phyloP scores from a whole-genome alignment of 2,113 vertebrate species.

The Morone saxatilis region DNA sequence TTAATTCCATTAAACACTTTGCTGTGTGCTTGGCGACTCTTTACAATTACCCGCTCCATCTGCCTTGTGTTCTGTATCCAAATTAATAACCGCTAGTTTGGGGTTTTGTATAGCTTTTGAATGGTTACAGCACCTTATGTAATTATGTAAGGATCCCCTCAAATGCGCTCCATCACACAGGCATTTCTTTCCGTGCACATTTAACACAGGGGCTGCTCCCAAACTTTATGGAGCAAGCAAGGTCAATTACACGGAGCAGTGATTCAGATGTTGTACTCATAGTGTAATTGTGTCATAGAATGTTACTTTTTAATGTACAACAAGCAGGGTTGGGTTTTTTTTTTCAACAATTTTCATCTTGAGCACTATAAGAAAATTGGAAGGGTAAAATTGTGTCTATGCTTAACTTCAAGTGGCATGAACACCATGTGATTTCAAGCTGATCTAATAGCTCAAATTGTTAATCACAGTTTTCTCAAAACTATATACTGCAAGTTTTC shows the following conservation, averaged over 20 bases:
- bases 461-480: too few species aligned
- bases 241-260: constrained; percentile 66
- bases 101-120: constrained; percentile 56
- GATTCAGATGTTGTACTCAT: constrained; percentile 37
- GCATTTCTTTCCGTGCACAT: constrained; percentile 29
- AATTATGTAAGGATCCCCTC: constrained; percentile 63
- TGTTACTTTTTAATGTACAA: constrained; percentile 31
- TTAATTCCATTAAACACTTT: constrained; percentile 75
- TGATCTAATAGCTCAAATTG: background rate
- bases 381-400: background rate
- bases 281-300: constrained; percentile 1
- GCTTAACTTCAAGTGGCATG: background rate
- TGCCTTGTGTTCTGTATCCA: constrained; percentile 69
- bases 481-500: too few species aligned
- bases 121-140: constrained; percentile 47
- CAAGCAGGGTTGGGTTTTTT: background rate
- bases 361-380: background rate
- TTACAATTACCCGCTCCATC: constrained; percentile 81
- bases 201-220: constrained; percentile 20
- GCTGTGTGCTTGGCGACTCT: constrained; percentile 72
- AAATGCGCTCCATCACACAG: constrained; percentile 27
- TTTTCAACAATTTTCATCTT: background rate
- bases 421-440: background rate
- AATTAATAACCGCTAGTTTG: constrained; percentile 77
- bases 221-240: constrained; percentile 44